Evolutionary conservation across 2,888 invertebrate species (phyloP), one percentile per base, ranked within the genome.

Genomic region (Temnothorax ravouxi): DNA sequence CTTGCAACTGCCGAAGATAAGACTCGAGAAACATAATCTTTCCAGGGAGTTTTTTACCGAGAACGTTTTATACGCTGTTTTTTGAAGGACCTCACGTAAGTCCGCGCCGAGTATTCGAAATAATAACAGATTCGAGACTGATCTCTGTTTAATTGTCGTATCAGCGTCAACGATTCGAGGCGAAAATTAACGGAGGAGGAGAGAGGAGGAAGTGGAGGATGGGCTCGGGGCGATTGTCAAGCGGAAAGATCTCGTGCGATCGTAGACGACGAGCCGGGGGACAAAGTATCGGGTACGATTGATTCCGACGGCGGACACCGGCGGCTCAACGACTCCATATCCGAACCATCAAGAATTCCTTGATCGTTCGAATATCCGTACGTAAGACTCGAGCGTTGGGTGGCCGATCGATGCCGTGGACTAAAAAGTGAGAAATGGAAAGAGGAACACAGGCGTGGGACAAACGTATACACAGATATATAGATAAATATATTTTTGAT

Each of bases 271-370:
- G 71, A 77, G 44, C 41, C 50, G 62, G 59, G 9, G 59, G 13
- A 52, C 29, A 62, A 41, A 71, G 67, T 75, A 71, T 72, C 59
- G 79, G 79, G 74, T 41, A 72, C 29, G 83, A 79, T 76, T 54
- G 71, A 84, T 69, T 87, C 75, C 76, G 74, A 86, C 87, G 87
- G 87, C 85, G 80, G 79, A 89, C 89, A 88, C 80, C 56, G 87
- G 82, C 84, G 54, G 85, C 88, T 69, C 91, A 92, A 93, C 88
- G 91, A 79, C 91, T 94, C 94, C 92, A 94, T 94, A 94, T 92
- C 92, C 94, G 94, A 94, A 93, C 89, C 85, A 90, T 94, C 93
- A 94, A 94, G 94, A 94, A 84, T 94, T 94, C 91, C 94, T 94
- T 94, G 94, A 93, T 91, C 86, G 87, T 94, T 94, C 94, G 94